Base-by-base conservation (phyloP, 1,140 invertebrate species). In the Leptestheria dahalacensis region DNA sequence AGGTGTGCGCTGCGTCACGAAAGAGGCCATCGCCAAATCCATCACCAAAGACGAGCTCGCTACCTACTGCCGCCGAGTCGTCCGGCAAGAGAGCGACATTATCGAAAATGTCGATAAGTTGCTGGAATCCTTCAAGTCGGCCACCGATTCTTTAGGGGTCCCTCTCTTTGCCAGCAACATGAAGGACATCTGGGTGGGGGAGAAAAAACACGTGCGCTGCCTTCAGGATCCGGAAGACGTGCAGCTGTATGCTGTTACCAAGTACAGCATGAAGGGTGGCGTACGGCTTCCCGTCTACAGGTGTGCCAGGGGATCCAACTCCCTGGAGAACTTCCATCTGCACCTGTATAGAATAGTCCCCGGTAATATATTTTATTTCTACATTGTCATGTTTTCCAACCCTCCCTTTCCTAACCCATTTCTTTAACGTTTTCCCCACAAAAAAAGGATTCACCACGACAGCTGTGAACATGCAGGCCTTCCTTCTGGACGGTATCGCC, bases 11-110 rank as follows among this genome's bases (percentile, higher is more conserved):
- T 9, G 15, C 15, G 15, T 41, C 15, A 41, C 33, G 33, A 15
- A 41, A 41, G 56, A 21, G 20, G 23, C 28, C 4, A 46, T 58
- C 2, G 23, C 18, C 3, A 60, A 60, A 26, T 28, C 23, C 10
- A 52, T 60, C 49, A 52, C 11, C n/a, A 54, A 41, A 46, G 11
- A 11, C 10, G 59, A 60, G 48, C 18, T 60, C 48, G 59, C 49
- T 12, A 24, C 15, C 12, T 24, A 57, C 28, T 60, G 59, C 26
- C 1, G 25, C 2, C n/a, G 59, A 12, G 23, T 12, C 1, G 20
- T 50, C 12, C 11, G 59, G 15, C 12, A 24, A 24, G 4, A 15
- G 12, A n/a, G 15, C 2, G 10, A 15, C 10, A 59, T 26, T 4
- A 59, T 2, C 15, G 25, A 15, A 6, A 21, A n/a, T 18, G 6